These are phyloP conservation scores for Tuberolachnus salignus DNA, from an alignment of 2,888 invertebrate genomes.

Conservation along the genomic window DNA sequence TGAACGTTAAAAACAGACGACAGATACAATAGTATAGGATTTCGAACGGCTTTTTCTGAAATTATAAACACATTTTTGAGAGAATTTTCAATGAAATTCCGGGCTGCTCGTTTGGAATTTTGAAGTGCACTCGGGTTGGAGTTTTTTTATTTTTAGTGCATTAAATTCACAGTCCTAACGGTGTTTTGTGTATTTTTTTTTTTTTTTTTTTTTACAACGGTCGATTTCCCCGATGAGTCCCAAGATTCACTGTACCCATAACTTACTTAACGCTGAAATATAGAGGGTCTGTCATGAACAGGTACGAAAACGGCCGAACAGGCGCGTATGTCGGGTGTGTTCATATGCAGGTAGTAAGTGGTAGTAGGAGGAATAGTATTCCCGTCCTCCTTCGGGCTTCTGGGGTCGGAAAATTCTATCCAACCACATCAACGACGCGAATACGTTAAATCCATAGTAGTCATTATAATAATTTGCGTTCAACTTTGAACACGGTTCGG, in stretches of 20 bases:
- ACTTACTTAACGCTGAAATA: conserved; percentile 56
- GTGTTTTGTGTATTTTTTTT: background rate
- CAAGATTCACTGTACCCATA: background rate
- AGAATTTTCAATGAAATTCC: too few relatives aligned
- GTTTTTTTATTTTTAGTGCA: background rate
- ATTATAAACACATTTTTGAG: too few relatives aligned
- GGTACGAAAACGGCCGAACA: conserved; percentile 41
- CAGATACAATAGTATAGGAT: too few relatives aligned
- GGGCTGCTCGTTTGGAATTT: too few relatives aligned
- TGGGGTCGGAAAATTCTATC: conserved; percentile 44
- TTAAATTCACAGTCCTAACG: background rate
- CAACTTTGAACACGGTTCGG: conserved; percentile 45
- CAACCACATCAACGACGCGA: conserved; percentile 53
- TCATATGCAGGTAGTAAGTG: conserved; percentile 21
- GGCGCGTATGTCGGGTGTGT: conserved; percentile 40
- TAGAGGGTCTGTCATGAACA: conserved; percentile 56
- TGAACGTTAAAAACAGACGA: too few relatives aligned
- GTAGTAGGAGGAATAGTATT: conserved; percentile 46
- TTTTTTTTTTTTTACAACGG: conserved; percentile 24
- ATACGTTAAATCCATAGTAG: conserved; percentile 34
- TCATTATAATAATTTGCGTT: conserved; percentile 38
- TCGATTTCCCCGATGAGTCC: conserved; percentile 26
- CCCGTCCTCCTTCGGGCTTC: conserved; percentile 50
- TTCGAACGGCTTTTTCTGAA: too few relatives aligned
- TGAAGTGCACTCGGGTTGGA: too few relatives aligned